Evolutionary conservation across 2,888 invertebrate species (phyloP).

Genomic region (Heliconius erato): DNA sequence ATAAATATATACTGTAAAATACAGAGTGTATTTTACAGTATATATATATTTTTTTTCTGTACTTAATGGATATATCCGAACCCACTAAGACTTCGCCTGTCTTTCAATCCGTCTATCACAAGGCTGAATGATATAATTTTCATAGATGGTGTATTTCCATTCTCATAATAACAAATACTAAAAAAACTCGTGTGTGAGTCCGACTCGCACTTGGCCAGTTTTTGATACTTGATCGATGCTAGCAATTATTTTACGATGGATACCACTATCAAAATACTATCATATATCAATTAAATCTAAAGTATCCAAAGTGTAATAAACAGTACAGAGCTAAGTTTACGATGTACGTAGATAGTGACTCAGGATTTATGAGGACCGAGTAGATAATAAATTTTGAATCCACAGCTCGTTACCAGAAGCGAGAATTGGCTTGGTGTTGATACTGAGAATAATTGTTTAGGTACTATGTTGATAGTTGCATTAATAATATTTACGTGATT

Average conservation of each 20-base stretch:
- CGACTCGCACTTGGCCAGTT: too few relatives aligned
- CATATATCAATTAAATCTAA: slow-evolving; percentile 7
- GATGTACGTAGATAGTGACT: slow-evolving; percentile 51
- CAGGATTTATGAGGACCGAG: slow-evolving; percentile 52
- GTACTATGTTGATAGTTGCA: slow-evolving; percentile 17
- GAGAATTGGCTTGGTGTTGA: slow-evolving; percentile 47
- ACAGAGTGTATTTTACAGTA: too few relatives aligned
- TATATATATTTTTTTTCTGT: too few relatives aligned
- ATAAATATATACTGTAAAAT: too few relatives aligned
- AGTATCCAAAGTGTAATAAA: slow-evolving; percentile 23
- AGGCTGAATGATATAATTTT: too few relatives aligned
- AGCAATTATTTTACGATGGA: background rate
- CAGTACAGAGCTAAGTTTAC: slow-evolving; percentile 46
- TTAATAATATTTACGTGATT: background rate
- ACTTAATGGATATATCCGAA: too few relatives aligned
- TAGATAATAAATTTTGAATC: slow-evolving; percentile 48
- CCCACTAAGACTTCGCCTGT: too few relatives aligned
- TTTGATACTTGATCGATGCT: background rate
- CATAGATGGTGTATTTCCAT: too few relatives aligned
- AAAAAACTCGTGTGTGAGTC: too few relatives aligned
- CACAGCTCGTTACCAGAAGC: slow-evolving; percentile 44
- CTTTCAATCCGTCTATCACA: too few relatives aligned
- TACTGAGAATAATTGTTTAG: slow-evolving; percentile 32
- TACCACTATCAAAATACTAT: slow-evolving; percentile 2
- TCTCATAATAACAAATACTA: too few relatives aligned